Evolutionary conservation across 2,797 vertebrate species (phyloP).

Genomic region (Acropternis orthonyx): DNA sequence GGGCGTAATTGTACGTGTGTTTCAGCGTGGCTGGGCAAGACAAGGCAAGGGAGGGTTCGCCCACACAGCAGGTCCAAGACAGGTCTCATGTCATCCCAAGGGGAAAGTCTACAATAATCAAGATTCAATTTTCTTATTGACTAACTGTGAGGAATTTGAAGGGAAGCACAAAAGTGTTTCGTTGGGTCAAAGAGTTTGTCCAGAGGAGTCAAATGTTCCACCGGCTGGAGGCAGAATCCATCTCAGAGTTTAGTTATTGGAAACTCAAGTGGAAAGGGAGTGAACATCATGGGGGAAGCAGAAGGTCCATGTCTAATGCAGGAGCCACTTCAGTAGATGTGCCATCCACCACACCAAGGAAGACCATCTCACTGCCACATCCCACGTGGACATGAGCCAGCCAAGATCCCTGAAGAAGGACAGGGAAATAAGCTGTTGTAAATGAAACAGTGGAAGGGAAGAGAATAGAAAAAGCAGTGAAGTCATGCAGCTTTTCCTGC

Average conservation of each 20-base stretch:
- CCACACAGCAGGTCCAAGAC: neutral
- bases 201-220: rapidly evolving
- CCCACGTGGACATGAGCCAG: neutral
- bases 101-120: neutral
- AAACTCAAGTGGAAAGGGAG: rapidly evolving
- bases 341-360: neutral
- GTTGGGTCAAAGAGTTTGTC: neutral
- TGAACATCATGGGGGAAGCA: neutral
- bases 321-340: neutral
- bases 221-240: neutral
- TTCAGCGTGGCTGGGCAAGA: too few relatives aligned
- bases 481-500: neutral
- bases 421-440: neutral
- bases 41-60: neutral
- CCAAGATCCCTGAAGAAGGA: neutral
- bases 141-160: neutral
- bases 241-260: neutral
- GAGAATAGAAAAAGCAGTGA: neutral
- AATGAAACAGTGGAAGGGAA: neutral
- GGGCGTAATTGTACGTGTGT: neutral
- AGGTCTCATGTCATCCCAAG: neutral
- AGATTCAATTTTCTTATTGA: neutral
- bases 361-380: neutral
- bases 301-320: neutral
- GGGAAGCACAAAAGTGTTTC: neutral